phyloP scores from a whole-genome alignment of 1,140 invertebrate species.

The Ptiloglossa arizonensis region DNA sequence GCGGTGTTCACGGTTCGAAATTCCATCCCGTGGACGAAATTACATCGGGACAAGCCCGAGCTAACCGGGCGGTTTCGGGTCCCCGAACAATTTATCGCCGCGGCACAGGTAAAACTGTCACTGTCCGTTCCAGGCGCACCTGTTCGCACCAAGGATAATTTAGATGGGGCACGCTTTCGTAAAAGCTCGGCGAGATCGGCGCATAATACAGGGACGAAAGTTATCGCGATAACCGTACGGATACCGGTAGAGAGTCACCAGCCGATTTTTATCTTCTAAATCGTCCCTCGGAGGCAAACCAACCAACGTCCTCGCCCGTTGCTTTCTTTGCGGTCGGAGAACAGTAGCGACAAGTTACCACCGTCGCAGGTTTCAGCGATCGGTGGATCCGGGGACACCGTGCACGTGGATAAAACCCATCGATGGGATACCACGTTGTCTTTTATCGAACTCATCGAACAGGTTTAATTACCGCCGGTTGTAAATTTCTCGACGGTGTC shows the following conservation, averaged over 20 bases:
- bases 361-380: too few species aligned
- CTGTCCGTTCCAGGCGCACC: slow-evolving; percentile 12
- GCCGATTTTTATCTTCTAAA: slow-evolving; percentile 48
- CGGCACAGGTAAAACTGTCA: slow-evolving; percentile 28
- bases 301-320: not conserved
- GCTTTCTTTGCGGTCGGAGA: not conserved
- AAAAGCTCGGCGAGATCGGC: slow-evolving; percentile 10
- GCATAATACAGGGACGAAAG: slow-evolving; percentile 9
- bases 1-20: too few species aligned
- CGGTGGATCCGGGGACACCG: too few species aligned
- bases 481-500: slow-evolving; percentile 31
- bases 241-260: slow-evolving; percentile 13
- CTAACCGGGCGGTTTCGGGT: not conserved
- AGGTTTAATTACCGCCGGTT: slow-evolving; percentile 38
- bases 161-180: slow-evolving; percentile 28
- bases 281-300: slow-evolving; percentile 49
- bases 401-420: not conserved
- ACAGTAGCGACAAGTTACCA: slow-evolving; percentile 37
- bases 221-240: slow-evolving; percentile 53
- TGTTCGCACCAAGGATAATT: slow-evolving; percentile 36
- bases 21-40: too few species aligned
- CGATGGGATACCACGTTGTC: not conserved
- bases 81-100: slow-evolving; percentile 3
- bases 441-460: slow-evolving; percentile 44
- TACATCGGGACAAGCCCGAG: not conserved